Conservation (phyloP, 2,113 vertebrate genomes). For the Dromiciops gliroides region DNA sequence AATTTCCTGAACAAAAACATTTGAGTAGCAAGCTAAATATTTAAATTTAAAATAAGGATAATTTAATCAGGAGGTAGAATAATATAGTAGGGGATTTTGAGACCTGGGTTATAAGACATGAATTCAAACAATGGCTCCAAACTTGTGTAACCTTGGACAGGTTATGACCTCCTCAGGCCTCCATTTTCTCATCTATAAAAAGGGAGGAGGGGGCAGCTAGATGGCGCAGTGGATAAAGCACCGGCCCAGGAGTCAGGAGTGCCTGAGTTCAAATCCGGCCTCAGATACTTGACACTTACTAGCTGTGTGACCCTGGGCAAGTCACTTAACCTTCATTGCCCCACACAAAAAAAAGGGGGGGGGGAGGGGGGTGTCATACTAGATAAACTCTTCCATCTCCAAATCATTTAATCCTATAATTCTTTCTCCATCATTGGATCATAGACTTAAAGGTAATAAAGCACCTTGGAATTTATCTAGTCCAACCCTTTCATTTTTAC, state of each 20-base stretch:
- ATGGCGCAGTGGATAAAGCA: no score
- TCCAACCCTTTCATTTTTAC: background rate
- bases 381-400: background rate
- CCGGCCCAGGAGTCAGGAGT: no score
- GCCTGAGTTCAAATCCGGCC: no score
- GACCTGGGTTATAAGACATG: background rate
- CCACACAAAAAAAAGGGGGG: no score
- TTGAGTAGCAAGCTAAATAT: constrained; percentile 48
- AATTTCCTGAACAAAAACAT: constrained; percentile 61
- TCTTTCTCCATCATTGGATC: background rate
- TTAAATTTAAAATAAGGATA: constrained; percentile 44
- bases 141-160: background rate
- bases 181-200: background rate
- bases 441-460: background rate
- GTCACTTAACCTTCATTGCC: no score
- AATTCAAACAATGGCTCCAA: constrained; percentile 7
- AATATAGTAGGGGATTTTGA: background rate
- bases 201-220: no score
- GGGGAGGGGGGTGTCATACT: no score
- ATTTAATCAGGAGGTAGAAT: background rate
- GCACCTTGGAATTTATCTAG: background rate
- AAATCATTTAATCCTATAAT: background rate
- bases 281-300: no score
- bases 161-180: background rate
- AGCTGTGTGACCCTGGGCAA: no score